These are phyloP conservation scores for Hafferia zeledoni DNA, from an alignment of 2,797 vertebrate species.

Conservation along the genomic window DNA sequence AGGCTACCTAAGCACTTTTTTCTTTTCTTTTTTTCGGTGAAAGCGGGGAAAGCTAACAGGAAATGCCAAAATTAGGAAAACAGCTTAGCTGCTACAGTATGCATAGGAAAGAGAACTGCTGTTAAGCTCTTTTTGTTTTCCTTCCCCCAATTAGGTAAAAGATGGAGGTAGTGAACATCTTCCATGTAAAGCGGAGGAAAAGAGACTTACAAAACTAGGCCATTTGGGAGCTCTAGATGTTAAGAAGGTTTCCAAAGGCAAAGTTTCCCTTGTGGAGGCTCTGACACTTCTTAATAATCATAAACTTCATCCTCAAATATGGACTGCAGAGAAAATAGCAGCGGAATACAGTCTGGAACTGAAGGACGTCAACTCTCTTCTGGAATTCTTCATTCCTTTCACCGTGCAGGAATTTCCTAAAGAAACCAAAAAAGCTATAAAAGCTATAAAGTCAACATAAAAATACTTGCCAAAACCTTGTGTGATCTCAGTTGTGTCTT, in stretches of 20 bases:
- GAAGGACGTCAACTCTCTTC: constrained; percentile 83
- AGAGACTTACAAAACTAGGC: constrained; percentile 78
- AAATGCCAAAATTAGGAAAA: neutral
- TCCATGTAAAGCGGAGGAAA: constrained; percentile 53
- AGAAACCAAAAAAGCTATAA: constrained; percentile 77
- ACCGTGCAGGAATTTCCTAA: constrained; percentile 80
- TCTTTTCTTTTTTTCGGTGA: neutral
- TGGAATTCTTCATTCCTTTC: constrained; percentile 89
- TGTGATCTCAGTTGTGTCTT: neutral
- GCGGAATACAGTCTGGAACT: constrained; percentile 86
- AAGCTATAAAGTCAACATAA: constrained; percentile 80
- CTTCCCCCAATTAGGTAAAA: constrained; percentile 66
- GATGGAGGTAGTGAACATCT: constrained; percentile 5
- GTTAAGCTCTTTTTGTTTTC: constrained; percentile 28
- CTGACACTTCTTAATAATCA: constrained; percentile 87
- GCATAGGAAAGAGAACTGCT: neutral
- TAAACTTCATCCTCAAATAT: constrained; percentile 82
- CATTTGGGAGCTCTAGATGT: constrained; percentile 71
- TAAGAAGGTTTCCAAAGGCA: constrained; percentile 86
- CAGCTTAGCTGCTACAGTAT: neutral
- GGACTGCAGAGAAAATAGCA: constrained; percentile 89
- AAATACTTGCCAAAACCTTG: constrained; percentile 21
- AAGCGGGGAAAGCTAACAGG: neutral
- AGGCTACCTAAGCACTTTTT: neutral
- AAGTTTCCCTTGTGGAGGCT: constrained; percentile 86